Evolutionary conservation across 2,113 vertebrate genomes (phyloP).

Genomic region (Cricetomys ansorgei): DNA sequence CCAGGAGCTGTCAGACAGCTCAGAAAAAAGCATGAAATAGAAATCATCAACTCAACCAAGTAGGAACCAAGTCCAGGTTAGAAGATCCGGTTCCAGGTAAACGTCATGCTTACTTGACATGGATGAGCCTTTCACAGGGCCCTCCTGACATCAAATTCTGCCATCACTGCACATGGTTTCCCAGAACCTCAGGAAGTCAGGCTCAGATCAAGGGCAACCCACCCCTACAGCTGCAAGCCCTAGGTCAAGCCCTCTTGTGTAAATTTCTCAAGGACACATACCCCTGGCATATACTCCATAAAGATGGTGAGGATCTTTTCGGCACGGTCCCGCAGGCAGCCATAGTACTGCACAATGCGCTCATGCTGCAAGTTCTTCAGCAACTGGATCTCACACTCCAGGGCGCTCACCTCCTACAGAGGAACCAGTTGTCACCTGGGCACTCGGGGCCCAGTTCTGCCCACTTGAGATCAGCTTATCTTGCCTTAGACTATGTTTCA

Average conservation of each 20-base stretch:
- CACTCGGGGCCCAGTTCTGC: neutral
- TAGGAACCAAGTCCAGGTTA: neutral
- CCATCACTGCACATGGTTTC: neutral
- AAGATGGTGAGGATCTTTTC: constrained; percentile 98
- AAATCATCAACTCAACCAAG: neutral
- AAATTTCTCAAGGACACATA: constrained; percentile 80
- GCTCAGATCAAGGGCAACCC: neutral
- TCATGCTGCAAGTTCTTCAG: constrained; percentile 97
- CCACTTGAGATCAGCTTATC: neutral
- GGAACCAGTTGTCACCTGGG: constrained; percentile 21
- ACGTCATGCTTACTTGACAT: neutral
- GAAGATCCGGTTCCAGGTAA: neutral
- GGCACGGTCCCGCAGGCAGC: constrained; percentile 93
- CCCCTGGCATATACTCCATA: constrained; percentile 99
- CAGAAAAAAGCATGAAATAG: neutral
- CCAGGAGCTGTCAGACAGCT: neutral
- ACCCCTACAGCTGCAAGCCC: neutral
- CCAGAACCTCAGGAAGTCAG: neutral
- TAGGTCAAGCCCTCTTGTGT: neutral
- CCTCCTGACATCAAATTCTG: neutral
- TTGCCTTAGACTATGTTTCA: constrained; percentile 12
- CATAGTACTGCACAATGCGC: constrained; percentile 97
- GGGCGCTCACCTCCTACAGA: constrained; percentile 94
- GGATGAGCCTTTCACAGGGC: neutral
- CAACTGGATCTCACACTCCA: constrained; percentile 98